Evolutionary conservation across 2,113 vertebrate genomes (phyloP).

Genomic region (Anhinga anhinga): DNA sequence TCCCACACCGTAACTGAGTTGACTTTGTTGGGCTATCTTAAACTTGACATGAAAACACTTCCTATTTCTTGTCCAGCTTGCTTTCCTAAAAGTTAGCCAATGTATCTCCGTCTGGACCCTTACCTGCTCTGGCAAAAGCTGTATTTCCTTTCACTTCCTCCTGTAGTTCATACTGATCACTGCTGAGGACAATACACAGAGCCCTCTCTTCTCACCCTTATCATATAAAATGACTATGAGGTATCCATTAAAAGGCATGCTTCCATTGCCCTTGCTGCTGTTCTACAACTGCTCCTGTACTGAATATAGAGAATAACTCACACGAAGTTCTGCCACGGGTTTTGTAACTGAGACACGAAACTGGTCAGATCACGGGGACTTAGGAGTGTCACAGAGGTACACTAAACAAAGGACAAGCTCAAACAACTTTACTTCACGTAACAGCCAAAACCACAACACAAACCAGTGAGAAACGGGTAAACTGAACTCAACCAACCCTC

Average conservation of each 20-base stretch:
- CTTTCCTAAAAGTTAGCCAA: neutral
- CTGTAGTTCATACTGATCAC: neutral
- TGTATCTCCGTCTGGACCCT: neutral
- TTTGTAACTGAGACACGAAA: neutral
- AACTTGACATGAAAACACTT: neutral
- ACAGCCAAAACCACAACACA: no score
- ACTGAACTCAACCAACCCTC: no score
- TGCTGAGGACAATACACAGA: neutral
- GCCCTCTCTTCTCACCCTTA: neutral
- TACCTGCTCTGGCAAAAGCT: neutral
- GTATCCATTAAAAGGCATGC: neutral
- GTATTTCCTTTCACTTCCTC: neutral
- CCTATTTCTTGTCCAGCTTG: neutral
- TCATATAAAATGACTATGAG: neutral
- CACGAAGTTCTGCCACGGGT: neutral
- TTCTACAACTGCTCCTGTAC: neutral
- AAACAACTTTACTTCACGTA: no score
- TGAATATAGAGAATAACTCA: neutral
- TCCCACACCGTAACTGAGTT: neutral
- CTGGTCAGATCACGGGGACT: neutral
- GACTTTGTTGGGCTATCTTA: neutral
- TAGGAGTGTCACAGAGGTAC: no score
- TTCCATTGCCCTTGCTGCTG: neutral
- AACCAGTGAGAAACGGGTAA: no score
- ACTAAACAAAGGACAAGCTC: no score